Conservation (phyloP, 2,113 vertebrate genomes). For the Rhinopomastus cyanomelas region DNA sequence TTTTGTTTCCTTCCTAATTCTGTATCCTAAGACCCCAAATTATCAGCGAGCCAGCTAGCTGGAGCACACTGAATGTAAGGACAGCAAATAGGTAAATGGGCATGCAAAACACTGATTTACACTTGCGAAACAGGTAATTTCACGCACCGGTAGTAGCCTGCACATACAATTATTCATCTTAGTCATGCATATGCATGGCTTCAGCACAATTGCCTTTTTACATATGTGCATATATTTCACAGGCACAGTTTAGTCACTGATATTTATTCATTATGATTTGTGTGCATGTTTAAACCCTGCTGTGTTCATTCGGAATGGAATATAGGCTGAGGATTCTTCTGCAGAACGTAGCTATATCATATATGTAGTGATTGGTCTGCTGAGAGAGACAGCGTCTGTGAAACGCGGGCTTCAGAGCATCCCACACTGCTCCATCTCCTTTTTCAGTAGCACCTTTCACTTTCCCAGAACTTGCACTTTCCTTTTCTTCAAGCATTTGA, state of each 20-base stretch:
- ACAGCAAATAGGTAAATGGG: constrained; percentile 58
- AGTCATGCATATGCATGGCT: constrained; percentile 58
- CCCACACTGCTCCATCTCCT: background rate
- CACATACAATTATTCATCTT: constrained; percentile 56
- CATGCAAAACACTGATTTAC: constrained; percentile 58
- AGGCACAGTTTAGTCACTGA: constrained; percentile 7
- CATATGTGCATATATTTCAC: constrained; percentile 60
- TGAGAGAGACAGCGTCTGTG: background rate
- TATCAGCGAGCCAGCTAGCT: constrained; percentile 22
- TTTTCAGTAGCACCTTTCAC: background rate
- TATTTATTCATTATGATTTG: constrained; percentile 49
- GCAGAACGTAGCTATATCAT: background rate
- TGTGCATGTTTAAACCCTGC: constrained; percentile 14
- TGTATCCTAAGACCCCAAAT: background rate
- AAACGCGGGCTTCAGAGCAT: background rate
- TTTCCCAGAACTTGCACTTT: background rate
- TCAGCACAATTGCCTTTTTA: constrained; percentile 39
- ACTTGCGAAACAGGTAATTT: constrained; percentile 71
- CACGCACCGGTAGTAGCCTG: constrained; percentile 4
- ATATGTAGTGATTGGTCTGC: background rate
- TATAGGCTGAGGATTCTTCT: background rate
- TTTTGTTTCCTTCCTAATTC: background rate
- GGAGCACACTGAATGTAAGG: constrained; percentile 19
- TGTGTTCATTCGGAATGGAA: background rate
- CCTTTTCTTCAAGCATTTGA: background rate